Evolutionary conservation across 2,888 invertebrate genomes (phyloP), one percentile per base, ranked within the genome.

Genomic region (Acronicta alni): DNA sequence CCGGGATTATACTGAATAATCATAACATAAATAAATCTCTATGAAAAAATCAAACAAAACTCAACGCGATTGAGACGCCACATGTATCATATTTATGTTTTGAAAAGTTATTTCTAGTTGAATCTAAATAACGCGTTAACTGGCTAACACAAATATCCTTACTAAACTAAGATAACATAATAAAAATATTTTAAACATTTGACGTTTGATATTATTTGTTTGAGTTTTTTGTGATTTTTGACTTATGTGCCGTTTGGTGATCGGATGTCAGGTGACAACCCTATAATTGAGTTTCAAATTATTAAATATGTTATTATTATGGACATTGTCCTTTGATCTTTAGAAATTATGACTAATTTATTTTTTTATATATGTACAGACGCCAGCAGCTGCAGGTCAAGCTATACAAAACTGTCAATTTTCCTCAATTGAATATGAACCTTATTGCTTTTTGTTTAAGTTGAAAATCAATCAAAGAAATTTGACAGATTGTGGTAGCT

Each of bases 1-100:
- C 67, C 76, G 65, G 76, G 80, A 77, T 80, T 78, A 82, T 69
- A 71, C 75, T 6, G 75, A 68, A 76, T 82, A 81, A 81, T 81
- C 76, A 69, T 79, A 83, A 83, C 77, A 82, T 81, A 88, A 86
- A 88, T 87, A 88, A 83, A 87, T 84, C 80, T 79, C 68, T 73
- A 77, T 81, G 67, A 68, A 81, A 85, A 84, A 86, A 81, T 82
- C 80, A 77, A 81, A 85, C 77, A 77, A 66, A 79, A 71, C 70
- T 70, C 67, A 51, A 64, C 75, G 59, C 81, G 87, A 90, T 90
- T 89, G 88, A 89, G 90, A 86, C 82, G 85, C 88, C 90, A 90
- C 89, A 88, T 91, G 91, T 87, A 90, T 89, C 90, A 87, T 91
- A 90, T 90, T 91, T 90, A 89, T 88, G 89, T 90, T 90, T 88